Base-by-base conservation (phyloP, 2,797 vertebrate genomes). In the Lemur catta region DNA sequence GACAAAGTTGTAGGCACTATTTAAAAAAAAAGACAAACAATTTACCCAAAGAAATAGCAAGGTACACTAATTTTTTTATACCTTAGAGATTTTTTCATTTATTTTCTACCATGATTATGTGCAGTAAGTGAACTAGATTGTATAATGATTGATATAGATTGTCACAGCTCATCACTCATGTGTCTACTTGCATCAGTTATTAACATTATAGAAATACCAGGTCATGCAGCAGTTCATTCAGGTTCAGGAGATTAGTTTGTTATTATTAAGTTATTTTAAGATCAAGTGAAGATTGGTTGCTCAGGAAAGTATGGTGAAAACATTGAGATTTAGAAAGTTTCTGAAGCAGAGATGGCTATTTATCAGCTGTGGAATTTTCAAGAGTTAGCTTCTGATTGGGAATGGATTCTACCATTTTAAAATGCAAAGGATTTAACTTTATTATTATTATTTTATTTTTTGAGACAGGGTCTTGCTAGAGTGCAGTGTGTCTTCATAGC, bases 1-100 rank as follows among this genome's bases (percentile, higher is more conserved):
- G 81, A 94, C 69, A 93, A 75, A 38, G 33, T 90, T 71, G 93
- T 95, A 97, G 96, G 94, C 85, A 96, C 92, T 96, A 94, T 78
- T 38, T 89, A 24, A 71, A 86, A 82, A 92, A 92, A 82, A 89
- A 41, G 41, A 92, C 72, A 94, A 93, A 78, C 85, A 76, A 84
- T 67, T 88, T 75, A 94, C 50, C 38, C 30, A 93, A 63, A 96
- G 41, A 85, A 30, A 84, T 75, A 95, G 90, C 61, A 35, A 93
- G n/a, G 33, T 85, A 84, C 33, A 84, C 43, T 55, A 41, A 61
- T 76, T 82, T 85, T 87, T 84, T 84, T 79, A 84, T 50, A 82
- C 82, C 52, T 87, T 74, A 24, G 96, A 88, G 15, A 24, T 13
- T 55, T 85, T 91, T 80, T 74, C 24, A 74, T 91, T 91, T 91